phyloP scores from a whole-genome alignment of 2,888 invertebrate species.

The Phymatocera aterrima region DNA sequence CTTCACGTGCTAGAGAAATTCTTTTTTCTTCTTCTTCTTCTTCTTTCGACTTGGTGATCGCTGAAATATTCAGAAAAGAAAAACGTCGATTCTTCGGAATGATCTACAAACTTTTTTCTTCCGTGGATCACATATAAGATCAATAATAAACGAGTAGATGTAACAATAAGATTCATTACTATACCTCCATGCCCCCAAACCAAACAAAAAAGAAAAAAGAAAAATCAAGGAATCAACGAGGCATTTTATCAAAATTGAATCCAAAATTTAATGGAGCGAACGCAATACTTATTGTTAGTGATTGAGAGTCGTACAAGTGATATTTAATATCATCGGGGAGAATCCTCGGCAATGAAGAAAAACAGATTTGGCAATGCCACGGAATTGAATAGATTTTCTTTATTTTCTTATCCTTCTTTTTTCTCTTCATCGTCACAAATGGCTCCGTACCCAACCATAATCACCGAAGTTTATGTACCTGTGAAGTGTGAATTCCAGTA shows the following conservation, averaged over 20 bases:
- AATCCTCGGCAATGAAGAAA: background rate
- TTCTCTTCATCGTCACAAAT: too few relatives aligned
- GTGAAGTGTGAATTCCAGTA: too few relatives aligned
- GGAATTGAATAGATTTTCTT: background rate
- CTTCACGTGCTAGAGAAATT: too few relatives aligned
- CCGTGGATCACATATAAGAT: background rate
- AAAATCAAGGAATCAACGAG: constrained; percentile 1
- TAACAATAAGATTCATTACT: background rate
- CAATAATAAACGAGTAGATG: background rate
- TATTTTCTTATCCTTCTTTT: background rate
- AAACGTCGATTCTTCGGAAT: background rate
- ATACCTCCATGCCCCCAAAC: background rate
- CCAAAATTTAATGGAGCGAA: constrained; percentile 7
- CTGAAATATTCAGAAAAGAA: background rate
- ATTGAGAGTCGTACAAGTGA: constrained; percentile 3
- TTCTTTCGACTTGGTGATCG: too few relatives aligned
- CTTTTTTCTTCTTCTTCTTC: too few relatives aligned
- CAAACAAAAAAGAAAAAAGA: too few relatives aligned
- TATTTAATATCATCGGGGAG: background rate
- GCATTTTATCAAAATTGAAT: constrained; percentile 20
- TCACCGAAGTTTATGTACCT: too few relatives aligned
- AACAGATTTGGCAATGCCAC: background rate
- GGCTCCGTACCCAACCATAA: too few relatives aligned
- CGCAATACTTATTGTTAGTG: constrained; percentile 28
- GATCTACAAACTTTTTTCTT: background rate